Evolutionary conservation across 2,113 vertebrate genomes (phyloP).

Genomic region (Loxodonta africana): DNA sequence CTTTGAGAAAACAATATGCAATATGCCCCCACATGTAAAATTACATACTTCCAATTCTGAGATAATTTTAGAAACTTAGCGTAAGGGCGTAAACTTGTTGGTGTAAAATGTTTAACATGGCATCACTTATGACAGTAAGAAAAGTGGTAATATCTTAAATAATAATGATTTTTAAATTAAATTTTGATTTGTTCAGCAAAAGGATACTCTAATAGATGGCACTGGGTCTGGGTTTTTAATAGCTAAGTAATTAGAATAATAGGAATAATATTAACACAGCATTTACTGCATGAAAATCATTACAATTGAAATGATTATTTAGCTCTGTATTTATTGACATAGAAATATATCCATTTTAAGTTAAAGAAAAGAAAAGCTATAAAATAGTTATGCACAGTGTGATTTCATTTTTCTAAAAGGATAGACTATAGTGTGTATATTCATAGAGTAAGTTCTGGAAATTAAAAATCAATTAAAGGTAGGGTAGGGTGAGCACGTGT

Average conservation of each 20-base stretch:
- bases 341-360: neutral
- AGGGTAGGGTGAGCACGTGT: neutral
- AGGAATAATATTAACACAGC: neutral
- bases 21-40: neutral
- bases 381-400: neutral
- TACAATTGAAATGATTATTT: neutral
- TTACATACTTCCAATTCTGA: neutral
- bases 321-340: neutral
- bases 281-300: neutral
- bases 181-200: constrained; percentile 4
- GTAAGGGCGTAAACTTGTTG: neutral
- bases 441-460: neutral
- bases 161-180: neutral
- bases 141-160: neutral
- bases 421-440: neutral
- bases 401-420: neutral
- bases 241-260: neutral
- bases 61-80: neutral
- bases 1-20: neutral
- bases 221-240: no score
- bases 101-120: neutral
- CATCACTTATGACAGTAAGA: neutral
- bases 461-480: neutral
- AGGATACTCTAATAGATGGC: neutral
- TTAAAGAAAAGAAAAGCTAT: neutral